phyloP scores from a whole-genome alignment of 2,797 vertebrate species.

The Syngnathus acus region DNA sequence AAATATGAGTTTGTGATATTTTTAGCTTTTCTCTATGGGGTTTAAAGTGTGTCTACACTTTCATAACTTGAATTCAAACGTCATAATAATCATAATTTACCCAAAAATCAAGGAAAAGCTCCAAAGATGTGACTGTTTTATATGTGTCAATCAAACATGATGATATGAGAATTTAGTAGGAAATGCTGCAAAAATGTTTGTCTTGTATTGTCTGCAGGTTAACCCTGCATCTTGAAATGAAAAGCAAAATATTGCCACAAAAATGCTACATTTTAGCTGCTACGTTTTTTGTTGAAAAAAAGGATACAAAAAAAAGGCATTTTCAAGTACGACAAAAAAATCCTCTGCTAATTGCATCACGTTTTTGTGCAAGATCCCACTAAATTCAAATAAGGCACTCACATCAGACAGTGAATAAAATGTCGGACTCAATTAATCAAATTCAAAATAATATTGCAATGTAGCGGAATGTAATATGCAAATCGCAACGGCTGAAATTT shows the following conservation, averaged over 20 bases:
- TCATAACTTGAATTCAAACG: too few species aligned
- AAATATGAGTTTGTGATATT: background rate
- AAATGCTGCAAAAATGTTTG: background rate
- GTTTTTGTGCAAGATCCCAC: background rate
- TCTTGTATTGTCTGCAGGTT: background rate
- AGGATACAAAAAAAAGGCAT: background rate
- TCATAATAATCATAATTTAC: too few species aligned
- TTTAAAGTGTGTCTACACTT: too few species aligned
- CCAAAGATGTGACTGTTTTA: too few species aligned
- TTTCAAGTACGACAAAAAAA: background rate
- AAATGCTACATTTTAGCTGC: background rate
- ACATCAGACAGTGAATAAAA: background rate
- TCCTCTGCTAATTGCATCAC: too few species aligned
- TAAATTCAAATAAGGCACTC: background rate
- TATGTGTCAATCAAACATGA: background rate
- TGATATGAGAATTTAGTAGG: background rate
- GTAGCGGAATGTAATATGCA: too few species aligned
- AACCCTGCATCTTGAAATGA: background rate
- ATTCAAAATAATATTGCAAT: too few species aligned
- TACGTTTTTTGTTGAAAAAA: background rate
- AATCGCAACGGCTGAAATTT: too few species aligned
- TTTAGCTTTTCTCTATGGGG: background rate
- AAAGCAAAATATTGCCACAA: background rate
- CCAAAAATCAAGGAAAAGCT: too few species aligned
- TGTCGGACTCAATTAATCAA: background rate